phyloP scores from a whole-genome alignment of 2,113 vertebrate genomes.

The Lipophrys pholis region DNA sequence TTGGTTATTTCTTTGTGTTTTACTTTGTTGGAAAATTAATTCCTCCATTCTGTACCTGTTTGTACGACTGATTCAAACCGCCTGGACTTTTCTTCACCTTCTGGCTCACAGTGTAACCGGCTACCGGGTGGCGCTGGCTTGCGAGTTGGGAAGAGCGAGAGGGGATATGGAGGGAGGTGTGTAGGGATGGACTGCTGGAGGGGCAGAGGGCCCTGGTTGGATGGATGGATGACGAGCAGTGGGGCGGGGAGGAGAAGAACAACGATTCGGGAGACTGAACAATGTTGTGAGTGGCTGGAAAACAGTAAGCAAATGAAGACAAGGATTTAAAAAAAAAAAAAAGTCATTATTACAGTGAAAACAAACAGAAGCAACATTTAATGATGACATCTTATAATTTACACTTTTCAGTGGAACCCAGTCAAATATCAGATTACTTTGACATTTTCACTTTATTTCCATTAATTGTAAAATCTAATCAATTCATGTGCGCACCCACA shows the following conservation, averaged over 20 bases:
- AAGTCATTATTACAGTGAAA: not conserved
- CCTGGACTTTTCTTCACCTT: slow-evolving; percentile 38
- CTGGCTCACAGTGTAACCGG: slow-evolving; percentile 14
- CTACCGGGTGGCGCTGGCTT: slow-evolving; percentile 11
- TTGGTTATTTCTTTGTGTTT: no score
- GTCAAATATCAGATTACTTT: not conserved
- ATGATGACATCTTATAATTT: not conserved
- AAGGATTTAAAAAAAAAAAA: not conserved
- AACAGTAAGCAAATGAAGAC: not conserved
- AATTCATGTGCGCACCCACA: slow-evolving; percentile 1
- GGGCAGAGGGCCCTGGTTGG: slow-evolving; percentile 16
- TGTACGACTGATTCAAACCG: slow-evolving; percentile 16
- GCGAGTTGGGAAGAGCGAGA: slow-evolving; percentile 16
- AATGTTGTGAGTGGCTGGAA: slow-evolving; percentile 52
- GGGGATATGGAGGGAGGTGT: slow-evolving; percentile 21
- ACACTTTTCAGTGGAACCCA: not conserved
- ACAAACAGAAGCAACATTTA: not conserved
- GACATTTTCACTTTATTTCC: no score
- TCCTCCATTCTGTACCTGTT: slow-evolving; percentile 37
- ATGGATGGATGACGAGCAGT: slow-evolving; percentile 18
- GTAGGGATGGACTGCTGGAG: slow-evolving; percentile 12
- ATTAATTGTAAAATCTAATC: not conserved
- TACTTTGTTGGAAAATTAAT: no score
- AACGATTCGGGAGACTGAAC: slow-evolving; percentile 55
- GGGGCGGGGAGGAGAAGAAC: slow-evolving; percentile 18